These are phyloP conservation scores for Buteo buteo DNA, from an alignment of 2,113 vertebrate species.

Conservation along the genomic window DNA sequence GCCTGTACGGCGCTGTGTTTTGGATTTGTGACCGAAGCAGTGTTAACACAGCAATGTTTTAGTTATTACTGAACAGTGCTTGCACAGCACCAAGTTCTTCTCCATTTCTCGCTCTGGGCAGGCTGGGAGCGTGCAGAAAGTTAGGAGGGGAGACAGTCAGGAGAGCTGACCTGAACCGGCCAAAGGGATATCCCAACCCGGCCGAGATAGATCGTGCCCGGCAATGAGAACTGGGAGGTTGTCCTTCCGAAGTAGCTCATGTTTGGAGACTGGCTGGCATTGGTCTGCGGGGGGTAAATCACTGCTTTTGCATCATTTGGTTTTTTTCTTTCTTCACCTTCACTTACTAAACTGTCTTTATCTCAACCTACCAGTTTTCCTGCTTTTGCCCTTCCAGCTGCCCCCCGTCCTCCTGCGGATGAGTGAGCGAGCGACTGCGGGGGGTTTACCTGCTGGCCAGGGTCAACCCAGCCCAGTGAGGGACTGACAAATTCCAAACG, in stretches of 20 bases:
- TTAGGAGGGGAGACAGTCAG: background rate
- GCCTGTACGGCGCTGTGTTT: background rate
- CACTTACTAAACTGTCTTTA: background rate
- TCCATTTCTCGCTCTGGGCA: background rate
- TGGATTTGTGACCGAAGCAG: background rate
- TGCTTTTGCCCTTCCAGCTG: background rate
- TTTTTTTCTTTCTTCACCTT: background rate
- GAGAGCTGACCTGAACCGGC: background rate
- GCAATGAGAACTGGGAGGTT: background rate
- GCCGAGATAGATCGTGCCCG: background rate
- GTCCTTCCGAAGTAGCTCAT: background rate
- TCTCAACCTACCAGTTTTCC: background rate
- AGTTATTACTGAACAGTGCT: background rate
- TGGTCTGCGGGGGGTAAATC: background rate
- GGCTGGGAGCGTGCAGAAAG: background rate
- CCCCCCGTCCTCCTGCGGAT: background rate
- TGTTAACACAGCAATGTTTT: background rate
- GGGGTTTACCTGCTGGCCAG: background rate
- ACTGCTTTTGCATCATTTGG: accelerated
- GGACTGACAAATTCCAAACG: background rate
- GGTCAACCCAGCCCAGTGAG: background rate
- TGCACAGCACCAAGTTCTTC: background rate
- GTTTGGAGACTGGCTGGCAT: background rate
- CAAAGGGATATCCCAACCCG: background rate
- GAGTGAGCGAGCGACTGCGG: accelerated